Evolutionary conservation across 2,113 vertebrate genomes (phyloP).

Genomic region (Esox niger): DNA sequence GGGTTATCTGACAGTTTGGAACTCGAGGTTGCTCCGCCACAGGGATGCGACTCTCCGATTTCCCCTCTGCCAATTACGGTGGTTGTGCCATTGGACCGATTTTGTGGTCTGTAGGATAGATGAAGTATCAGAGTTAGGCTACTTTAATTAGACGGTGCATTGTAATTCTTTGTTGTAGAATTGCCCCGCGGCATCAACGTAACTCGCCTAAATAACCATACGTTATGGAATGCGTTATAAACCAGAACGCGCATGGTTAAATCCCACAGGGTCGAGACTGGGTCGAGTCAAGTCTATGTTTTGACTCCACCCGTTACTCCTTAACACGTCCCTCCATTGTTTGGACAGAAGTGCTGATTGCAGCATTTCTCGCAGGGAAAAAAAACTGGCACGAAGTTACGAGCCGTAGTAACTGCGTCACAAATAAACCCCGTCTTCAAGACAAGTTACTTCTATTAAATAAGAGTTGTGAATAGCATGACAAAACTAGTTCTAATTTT

Average conservation of each 20-base stretch:
- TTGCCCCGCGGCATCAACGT: neutral
- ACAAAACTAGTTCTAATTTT: neutral
- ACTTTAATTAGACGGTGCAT: slow-evolving; percentile 21
- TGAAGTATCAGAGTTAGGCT: slow-evolving; percentile 51
- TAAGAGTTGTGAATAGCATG: neutral
- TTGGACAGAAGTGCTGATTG: slow-evolving; percentile 77
- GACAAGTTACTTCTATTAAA: slow-evolving; percentile 16
- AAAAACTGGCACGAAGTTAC: slow-evolving; percentile 24
- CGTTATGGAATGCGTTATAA: neutral
- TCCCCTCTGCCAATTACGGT: slow-evolving; percentile 67
- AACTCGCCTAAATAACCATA: neutral
- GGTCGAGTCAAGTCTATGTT: neutral
- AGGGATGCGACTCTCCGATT: slow-evolving; percentile 68
- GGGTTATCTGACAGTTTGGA: slow-evolving; percentile 64
- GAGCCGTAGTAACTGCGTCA: slow-evolving; percentile 78
- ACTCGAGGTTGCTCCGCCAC: slow-evolving; percentile 60
- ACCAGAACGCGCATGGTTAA: neutral
- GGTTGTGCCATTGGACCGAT: slow-evolving; percentile 78
- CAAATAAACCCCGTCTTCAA: slow-evolving; percentile 60
- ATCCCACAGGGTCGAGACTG: neutral
- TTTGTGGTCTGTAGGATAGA: slow-evolving; percentile 75
- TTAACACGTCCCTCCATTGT: slow-evolving; percentile 73
- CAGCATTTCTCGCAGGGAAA: slow-evolving; percentile 66
- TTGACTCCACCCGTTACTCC: slow-evolving; percentile 18
- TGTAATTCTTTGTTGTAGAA: slow-evolving; percentile 14